A percentile compares a stretch with the other conserved stretches of the same genome.
Conservation (phyloP, 1,140 invertebrate species). For the Drosophila ficusphila region DNA sequence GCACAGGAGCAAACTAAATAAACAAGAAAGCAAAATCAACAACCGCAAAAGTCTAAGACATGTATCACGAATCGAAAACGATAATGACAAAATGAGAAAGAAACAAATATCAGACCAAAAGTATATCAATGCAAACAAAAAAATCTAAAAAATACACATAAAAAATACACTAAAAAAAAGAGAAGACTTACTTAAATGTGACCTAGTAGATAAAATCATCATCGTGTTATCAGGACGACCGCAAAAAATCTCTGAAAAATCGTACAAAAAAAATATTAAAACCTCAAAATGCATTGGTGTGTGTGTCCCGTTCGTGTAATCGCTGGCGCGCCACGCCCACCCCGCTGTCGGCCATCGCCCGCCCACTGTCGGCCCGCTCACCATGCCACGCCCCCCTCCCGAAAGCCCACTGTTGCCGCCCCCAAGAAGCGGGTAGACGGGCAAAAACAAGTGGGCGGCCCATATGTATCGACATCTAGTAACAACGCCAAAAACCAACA, state of each 20-base stretch:
- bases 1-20: conserved; percentile 42
- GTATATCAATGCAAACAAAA: conserved; percentile 81
- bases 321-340: conserved; percentile 59
- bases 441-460: conserved; percentile 1
- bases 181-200: conserved; percentile 74
- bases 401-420: background rate
- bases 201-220: conserved; percentile 79
- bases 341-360: conserved; percentile 16
- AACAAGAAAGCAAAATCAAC: conserved; percentile 34
- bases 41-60: conserved; percentile 71
- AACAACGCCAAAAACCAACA: conserved; percentile 3
- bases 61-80: conserved; percentile 70
- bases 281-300: conserved; percentile 78
- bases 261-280: conserved; percentile 68
- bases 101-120: conserved; percentile 74
- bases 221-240: conserved; percentile 74
- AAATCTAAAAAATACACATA: conserved; percentile 73
- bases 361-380: conserved; percentile 2
- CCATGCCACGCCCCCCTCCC: background rate
- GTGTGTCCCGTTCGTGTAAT: conserved; percentile 82
- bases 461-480: conserved; percentile 28
- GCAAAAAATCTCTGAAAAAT: conserved; percentile 56
- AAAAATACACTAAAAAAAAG: conserved; percentile 78
- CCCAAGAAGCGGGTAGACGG: background rate
- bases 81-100: conserved; percentile 56